Evolutionary conservation across 2,797 vertebrate species (phyloP), one percentile per base, ranked within the genome.

Genomic region (Sarcophilus harrisii): DNA sequence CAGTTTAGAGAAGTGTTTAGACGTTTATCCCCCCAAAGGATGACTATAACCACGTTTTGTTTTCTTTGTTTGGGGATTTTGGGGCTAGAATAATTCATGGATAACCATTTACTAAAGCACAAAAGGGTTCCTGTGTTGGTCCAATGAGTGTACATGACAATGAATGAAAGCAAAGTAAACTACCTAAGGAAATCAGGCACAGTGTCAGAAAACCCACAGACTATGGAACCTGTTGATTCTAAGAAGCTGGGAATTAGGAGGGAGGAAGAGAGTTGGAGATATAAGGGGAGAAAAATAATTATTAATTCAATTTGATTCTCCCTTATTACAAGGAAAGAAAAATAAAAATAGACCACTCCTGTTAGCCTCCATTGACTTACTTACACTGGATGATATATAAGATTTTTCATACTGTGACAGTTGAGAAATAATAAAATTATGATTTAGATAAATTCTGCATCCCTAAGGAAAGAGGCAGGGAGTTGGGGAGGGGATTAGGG

Each of bases 301-400:
- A 87, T 95, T 57, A 92, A 49, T 81, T 90, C 91, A 96, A 38
- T 60, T 58, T 55, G 38, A 58, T 95, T 98, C 59, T 96, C 91
- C 92, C 59, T 29, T 9, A 8, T 94, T 95, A 94, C 90, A 94
- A 97, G 95, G 38, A 95, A 93, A 49, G 3, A 3, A 94, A 97
- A 54, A 94, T 96, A 96, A 97, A 97, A 95, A 97, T 96, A 98
- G 92, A 27, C n/a, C 93, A 38, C 3, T 90, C 91, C 87, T 93
- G 95, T 66, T 95, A 95, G 95, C 0, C 45, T 91, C 96, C 87
- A 24, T 58, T 94, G 24, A 13, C 32, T 90, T 66, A 55, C 95
- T 94, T 9, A 91, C 38, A 90, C 0, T 0, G 57, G 95, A 92
- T 57, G 21, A 73, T 93, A 62, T 49, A 60, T 30, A 93, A 58